Evolutionary conservation across 2,113 vertebrate species (phyloP).

Genomic region (Mesocricetus auratus): DNA sequence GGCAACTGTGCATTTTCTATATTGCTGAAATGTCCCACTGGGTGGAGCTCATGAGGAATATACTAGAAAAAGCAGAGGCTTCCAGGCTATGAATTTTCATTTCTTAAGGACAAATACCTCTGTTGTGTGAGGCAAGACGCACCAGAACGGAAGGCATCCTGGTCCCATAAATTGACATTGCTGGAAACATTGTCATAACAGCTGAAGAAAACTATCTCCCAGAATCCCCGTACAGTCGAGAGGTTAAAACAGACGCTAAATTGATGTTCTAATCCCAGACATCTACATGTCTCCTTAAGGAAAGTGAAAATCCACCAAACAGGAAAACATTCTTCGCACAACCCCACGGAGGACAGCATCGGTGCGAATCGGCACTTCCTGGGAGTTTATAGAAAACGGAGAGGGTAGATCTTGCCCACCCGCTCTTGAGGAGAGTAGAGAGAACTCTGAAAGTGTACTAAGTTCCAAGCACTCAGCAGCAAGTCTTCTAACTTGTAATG

Average conservation of each 20-base stretch:
- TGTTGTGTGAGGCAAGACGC: background rate
- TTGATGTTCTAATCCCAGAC: background rate
- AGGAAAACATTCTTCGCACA: background rate
- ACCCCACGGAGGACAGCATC: rapidly evolving
- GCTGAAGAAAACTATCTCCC: background rate
- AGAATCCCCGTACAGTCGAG: background rate
- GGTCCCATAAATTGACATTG: background rate
- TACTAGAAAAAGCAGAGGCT: background rate
- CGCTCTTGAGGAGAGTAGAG: background rate
- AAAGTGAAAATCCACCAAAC: background rate
- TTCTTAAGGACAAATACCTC: background rate
- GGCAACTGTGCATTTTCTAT: background rate
- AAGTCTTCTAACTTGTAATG: background rate
- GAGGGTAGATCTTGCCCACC: background rate
- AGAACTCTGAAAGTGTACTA: background rate
- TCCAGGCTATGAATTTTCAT: background rate
- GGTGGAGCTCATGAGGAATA: background rate
- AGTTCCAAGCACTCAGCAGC: background rate
- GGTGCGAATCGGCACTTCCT: too few species aligned
- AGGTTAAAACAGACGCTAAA: background rate
- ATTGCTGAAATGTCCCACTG: background rate
- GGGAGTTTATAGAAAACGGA: background rate
- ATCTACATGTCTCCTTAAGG: background rate
- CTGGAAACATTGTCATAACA: background rate
- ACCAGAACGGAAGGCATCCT: background rate